These are phyloP conservation scores for Drosophila birchii DNA, from an alignment of 2,888 invertebrate species.

Conservation along the genomic window DNA sequence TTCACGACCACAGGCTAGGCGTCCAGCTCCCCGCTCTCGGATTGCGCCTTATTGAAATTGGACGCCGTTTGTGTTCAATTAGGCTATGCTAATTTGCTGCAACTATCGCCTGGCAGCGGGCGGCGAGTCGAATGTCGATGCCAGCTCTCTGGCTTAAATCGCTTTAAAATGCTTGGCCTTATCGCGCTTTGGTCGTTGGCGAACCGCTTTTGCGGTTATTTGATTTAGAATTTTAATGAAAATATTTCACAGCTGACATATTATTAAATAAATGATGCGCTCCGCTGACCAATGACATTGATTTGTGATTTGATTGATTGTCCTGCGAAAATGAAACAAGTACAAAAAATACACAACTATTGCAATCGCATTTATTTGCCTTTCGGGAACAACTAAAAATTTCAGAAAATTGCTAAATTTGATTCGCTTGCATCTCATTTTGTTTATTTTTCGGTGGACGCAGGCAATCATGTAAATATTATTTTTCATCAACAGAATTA, in stretches of 20 bases:
- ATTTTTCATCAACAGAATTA: constrained; percentile 56
- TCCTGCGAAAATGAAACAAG: constrained; percentile 26
- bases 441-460: constrained; percentile 27
- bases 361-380: constrained; percentile 47
- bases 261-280: constrained; percentile 63
- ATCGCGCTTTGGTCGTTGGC: neutral
- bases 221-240: constrained; percentile 50
- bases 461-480: constrained; percentile 45
- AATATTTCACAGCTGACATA: constrained; percentile 62
- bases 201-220: constrained; percentile 38
- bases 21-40: constrained; percentile 34
- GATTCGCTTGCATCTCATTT: constrained; percentile 39
- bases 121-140: constrained; percentile 7
- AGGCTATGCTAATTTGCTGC: constrained; percentile 77
- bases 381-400: constrained; percentile 35
- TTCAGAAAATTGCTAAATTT: constrained; percentile 50
- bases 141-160: constrained; percentile 16
- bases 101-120: constrained; percentile 34
- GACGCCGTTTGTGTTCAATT: constrained; percentile 81
- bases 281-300: constrained; percentile 40
- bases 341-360: constrained; percentile 8
- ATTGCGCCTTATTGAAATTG: constrained; percentile 68
- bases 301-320: constrained; percentile 72
- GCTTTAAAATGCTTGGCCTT: constrained; percentile 41
- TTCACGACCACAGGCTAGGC: constrained; percentile 63